A percentile compares a stretch with the other conserved stretches of the same genome.
Conservation (phyloP, 2,113 vertebrate genomes). For the Theristicus caerulescens region DNA sequence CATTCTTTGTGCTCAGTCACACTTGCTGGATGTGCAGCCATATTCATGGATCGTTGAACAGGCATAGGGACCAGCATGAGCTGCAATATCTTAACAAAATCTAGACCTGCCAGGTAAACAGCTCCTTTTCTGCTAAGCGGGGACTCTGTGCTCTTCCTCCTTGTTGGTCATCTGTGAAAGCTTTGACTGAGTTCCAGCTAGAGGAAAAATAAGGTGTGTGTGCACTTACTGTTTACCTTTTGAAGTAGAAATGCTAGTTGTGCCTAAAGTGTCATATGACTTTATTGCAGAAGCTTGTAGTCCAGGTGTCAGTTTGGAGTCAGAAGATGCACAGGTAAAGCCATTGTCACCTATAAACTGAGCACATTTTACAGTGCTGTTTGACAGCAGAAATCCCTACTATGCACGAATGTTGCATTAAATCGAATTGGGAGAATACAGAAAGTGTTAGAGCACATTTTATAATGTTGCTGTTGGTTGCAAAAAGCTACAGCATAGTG, state of each 20-base stretch:
- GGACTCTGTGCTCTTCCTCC: not conserved
- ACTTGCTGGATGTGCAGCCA: not conserved
- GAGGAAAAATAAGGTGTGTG: not conserved
- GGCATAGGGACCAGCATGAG: not conserved
- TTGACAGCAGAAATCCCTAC: not conserved
- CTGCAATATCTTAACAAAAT: not conserved
- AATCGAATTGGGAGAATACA: not conserved
- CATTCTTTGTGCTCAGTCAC: not conserved
- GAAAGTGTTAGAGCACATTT: not conserved
- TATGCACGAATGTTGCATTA: not conserved
- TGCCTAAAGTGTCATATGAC: not conserved
- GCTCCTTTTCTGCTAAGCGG: not conserved
- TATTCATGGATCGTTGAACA: not conserved
- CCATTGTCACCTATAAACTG: not conserved
- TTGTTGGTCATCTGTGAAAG: not conserved
- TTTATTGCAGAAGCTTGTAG: not conserved
- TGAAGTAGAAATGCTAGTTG: not conserved
- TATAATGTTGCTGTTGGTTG: not conserved
- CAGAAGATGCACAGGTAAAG: not conserved
- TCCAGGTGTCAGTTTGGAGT: not conserved
- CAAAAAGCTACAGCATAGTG: not conserved
- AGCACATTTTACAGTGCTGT: not conserved
- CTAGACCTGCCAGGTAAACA: not conserved
- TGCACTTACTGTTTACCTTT: not conserved
- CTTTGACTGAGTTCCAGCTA: not conserved